Evolutionary conservation across 35 echinoderm and acorn worm genomes (phyloP).

Genomic region (Apostichopus californicus): DNA sequence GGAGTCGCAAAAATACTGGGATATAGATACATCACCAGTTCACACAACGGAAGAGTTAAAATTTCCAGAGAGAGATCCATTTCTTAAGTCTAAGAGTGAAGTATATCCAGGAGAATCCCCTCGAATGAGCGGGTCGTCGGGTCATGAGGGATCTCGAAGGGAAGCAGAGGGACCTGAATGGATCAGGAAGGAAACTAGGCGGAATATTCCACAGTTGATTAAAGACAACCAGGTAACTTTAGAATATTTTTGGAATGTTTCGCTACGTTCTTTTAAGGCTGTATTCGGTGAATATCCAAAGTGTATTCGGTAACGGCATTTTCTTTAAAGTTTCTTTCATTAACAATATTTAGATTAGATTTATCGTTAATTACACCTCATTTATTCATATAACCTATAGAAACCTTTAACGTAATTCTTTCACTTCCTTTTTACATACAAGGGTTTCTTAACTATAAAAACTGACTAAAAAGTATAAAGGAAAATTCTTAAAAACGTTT

Average conservation of each 20-base stretch:
- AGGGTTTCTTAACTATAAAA: too few species aligned
- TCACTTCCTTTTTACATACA: too few species aligned
- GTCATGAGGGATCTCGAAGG: not conserved
- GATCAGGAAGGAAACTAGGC: slow-evolving; percentile 12
- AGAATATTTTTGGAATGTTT: not conserved
- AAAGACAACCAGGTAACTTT: slow-evolving; percentile 48
- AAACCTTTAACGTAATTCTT: too few species aligned
- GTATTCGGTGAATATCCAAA: too few species aligned
- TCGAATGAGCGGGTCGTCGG: not conserved
- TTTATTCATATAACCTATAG: too few species aligned
- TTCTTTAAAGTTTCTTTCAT: too few species aligned
- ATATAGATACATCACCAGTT: slow-evolving; percentile 56
- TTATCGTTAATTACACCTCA: too few species aligned
- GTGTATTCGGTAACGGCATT: too few species aligned
- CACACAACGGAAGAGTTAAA: not conserved
- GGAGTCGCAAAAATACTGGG: slow-evolving; percentile 45
- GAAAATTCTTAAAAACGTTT: too few species aligned
- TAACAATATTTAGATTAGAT: too few species aligned
- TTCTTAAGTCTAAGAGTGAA: not conserved
- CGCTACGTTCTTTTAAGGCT: too few species aligned
- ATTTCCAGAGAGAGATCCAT: not conserved
- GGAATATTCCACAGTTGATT: slow-evolving; percentile 41
- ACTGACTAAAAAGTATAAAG: too few species aligned
- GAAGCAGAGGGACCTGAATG: not conserved
- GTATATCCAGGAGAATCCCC: not conserved